A percentile compares a stretch with the other conserved stretches of the same genome.
These are phyloP conservation scores for Kobus ellipsiprymnus DNA, from an alignment of 2,113 vertebrate genomes.

Conservation along the genomic window DNA sequence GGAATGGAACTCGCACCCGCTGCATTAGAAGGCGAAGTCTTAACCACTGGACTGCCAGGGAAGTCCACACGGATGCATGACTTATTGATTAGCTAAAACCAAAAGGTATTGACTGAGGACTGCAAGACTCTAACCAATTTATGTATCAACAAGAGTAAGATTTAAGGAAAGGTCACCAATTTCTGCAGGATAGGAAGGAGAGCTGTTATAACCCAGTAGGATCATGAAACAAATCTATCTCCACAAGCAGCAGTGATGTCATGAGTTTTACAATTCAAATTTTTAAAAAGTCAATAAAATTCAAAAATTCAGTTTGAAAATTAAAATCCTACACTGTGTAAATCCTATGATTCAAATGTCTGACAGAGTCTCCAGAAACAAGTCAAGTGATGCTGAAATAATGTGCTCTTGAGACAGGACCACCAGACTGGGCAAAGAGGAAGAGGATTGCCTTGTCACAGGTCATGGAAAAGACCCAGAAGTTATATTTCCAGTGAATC, in stretches of 20 bases:
- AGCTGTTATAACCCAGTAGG: not conserved
- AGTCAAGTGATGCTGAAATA: not conserved
- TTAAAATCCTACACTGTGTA: not conserved
- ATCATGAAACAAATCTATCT: not conserved
- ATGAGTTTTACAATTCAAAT: not conserved
- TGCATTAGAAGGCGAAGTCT: not conserved
- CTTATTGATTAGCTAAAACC: no score
- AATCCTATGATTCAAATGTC: not conserved
- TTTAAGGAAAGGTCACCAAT: not conserved
- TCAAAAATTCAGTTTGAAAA: not conserved
- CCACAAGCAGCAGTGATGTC: not conserved
- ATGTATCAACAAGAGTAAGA: not conserved
- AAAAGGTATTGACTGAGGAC: not conserved
- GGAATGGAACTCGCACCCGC: rapidly evolving
- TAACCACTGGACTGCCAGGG: not conserved
- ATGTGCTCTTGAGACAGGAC: not conserved
- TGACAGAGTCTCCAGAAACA: not conserved
- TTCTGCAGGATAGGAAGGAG: not conserved
- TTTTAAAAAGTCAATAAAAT: not conserved
- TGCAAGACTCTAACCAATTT: not conserved
- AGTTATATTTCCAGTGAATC: not conserved
- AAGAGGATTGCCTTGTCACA: not conserved
- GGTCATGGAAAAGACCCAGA: not conserved
- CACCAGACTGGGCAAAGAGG: not conserved
- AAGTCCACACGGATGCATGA: not conserved